Conservation (phyloP, 2,113 vertebrate species). For the Bubalus kerabau region DNA sequence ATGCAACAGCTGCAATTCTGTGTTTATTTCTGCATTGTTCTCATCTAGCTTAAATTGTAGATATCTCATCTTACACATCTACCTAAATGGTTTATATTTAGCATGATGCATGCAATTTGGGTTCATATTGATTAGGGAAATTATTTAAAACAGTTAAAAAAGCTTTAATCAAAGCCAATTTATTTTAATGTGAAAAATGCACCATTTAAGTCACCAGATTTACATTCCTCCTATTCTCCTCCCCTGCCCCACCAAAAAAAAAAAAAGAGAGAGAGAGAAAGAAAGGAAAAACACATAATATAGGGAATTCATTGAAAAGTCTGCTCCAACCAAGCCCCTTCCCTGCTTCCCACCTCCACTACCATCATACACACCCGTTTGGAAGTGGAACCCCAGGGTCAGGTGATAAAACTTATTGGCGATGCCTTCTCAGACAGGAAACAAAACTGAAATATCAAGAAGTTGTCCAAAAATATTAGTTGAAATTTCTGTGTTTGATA, state of each 20-base stretch:
- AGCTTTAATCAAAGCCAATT: not conserved
- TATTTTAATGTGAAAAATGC: not conserved
- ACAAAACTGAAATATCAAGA: not conserved
- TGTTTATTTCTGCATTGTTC: not conserved
- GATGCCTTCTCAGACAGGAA: not conserved
- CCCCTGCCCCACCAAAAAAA: rapidly evolving
- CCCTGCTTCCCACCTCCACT: not conserved
- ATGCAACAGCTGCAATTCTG: not conserved
- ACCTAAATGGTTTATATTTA: not conserved
- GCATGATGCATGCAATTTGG: not conserved
- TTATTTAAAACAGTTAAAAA: not conserved
- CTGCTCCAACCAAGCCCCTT: not conserved
- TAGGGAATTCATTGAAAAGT: not conserved
- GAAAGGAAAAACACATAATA: not conserved
- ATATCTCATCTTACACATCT: not conserved
- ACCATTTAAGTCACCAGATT: not conserved
- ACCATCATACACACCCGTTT: not conserved
- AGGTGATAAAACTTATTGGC: not conserved
- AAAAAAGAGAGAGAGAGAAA: not conserved
- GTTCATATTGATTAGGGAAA: not conserved
- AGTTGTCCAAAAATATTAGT: not conserved
- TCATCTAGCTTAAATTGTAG: not conserved
- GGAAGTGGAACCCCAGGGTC: not conserved
- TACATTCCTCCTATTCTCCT: not conserved
- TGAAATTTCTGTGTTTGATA: not conserved